Evolutionary conservation across 2,113 vertebrate species (phyloP).

Genomic region (Mobula hypostoma): DNA sequence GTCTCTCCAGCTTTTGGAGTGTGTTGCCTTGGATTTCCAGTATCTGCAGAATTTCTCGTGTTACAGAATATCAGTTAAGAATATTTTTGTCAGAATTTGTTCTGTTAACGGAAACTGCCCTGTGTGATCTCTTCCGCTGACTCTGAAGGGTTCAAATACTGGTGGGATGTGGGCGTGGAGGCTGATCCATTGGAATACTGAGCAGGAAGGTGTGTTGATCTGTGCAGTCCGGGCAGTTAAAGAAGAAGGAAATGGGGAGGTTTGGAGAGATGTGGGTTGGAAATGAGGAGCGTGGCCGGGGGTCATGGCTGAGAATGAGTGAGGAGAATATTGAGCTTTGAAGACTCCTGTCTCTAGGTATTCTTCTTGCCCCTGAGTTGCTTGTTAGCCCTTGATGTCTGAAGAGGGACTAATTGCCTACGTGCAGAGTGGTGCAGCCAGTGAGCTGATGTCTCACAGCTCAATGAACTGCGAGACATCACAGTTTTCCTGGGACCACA

Average conservation of each 20-base stretch:
- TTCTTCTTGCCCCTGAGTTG: not conserved
- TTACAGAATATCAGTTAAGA: not conserved
- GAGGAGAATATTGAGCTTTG: not conserved
- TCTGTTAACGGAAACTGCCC: not conserved
- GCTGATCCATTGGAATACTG: not conserved
- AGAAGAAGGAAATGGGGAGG: not conserved
- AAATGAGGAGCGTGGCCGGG: not conserved
- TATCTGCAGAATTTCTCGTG: no score
- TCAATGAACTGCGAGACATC: no score
- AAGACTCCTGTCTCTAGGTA: not conserved
- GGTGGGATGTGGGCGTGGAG: no score
- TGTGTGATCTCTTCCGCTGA: no score
- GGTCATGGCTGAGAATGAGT: not conserved
- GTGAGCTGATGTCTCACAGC: no score
- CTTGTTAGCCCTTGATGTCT: not conserved
- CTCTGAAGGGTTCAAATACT: not conserved
- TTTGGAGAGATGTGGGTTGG: not conserved
- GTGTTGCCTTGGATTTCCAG: no score
- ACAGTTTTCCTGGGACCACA: no score
- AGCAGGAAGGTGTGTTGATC: not conserved
- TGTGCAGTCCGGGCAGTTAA: not conserved
- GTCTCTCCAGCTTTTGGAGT: no score
- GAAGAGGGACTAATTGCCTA: slow-evolving; percentile 10
- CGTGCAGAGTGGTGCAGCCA: no score
- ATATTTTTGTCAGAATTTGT: not conserved